Conservation (phyloP, 1,140 invertebrate genomes). For the Drosophila takahashii region DNA sequence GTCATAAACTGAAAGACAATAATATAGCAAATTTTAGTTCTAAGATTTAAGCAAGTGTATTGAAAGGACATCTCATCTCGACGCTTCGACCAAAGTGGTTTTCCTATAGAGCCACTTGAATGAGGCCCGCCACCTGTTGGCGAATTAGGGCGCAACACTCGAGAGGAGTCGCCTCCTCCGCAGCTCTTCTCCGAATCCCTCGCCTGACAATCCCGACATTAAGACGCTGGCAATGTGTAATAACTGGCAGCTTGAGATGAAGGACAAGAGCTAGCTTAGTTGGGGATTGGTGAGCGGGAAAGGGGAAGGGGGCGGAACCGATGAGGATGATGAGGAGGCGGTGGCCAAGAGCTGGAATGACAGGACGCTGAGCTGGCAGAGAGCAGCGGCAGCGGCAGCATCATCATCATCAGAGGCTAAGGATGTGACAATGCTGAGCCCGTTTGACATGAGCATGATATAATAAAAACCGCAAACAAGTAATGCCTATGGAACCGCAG, state of each 20-base stretch:
- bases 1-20: too few relatives aligned
- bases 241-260: slow-evolving; percentile 54
- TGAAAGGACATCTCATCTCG: slow-evolving; percentile 1
- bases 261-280: slow-evolving; percentile 33
- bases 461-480: slow-evolving; percentile 82
- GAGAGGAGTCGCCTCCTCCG: background rate
- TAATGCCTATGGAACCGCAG: slow-evolving; percentile 55
- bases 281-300: slow-evolving; percentile 17
- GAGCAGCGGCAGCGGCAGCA: slow-evolving; percentile 7
- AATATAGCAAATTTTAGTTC: too few relatives aligned
- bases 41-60: too few relatives aligned
- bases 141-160: slow-evolving; percentile 2
- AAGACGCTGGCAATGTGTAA: slow-evolving; percentile 72
- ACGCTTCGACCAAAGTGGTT: background rate
- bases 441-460: slow-evolving; percentile 79
- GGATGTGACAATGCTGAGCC: slow-evolving; percentile 76
- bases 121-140: slow-evolving; percentile 57
- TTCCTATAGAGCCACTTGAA: slow-evolving; percentile 2
- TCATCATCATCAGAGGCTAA: slow-evolving; percentile 35
- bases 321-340: background rate
- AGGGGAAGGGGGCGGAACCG: background rate
- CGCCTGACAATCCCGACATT: slow-evolving; percentile 54
- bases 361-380: slow-evolving; percentile 74
- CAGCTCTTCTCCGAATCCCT: background rate
- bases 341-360: slow-evolving; percentile 51